These are phyloP conservation scores for Macrotrachela quadricornifera DNA, from an alignment of 1,140 invertebrate genomes.

Conservation along the genomic window DNA sequence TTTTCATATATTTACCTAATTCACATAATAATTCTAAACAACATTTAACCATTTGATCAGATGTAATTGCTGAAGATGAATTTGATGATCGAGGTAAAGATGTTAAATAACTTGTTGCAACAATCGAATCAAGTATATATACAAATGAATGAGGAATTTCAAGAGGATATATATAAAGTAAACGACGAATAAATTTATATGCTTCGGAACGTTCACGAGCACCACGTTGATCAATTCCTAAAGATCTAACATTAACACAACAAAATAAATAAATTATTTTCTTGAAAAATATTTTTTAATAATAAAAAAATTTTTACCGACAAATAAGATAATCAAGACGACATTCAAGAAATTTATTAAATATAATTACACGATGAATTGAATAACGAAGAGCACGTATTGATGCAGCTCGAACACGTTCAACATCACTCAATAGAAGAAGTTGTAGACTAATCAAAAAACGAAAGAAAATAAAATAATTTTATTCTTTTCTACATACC, in stretches of 20 bases:
- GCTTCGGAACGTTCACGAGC: slow-evolving; percentile 71
- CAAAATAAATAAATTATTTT: too few relatives aligned
- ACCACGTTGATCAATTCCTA: slow-evolving; percentile 58
- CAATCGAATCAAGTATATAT: slow-evolving; percentile 54
- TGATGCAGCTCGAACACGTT: slow-evolving; percentile 63
- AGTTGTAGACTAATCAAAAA: slow-evolving; percentile 46
- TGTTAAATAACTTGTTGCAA: too few relatives aligned
- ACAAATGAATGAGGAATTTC: slow-evolving; percentile 43
- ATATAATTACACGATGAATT: slow-evolving; percentile 49
- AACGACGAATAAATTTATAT: slow-evolving; percentile 51
- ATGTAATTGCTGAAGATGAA: slow-evolving; percentile 11
- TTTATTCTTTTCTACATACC: too few relatives aligned
- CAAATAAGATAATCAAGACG: slow-evolving; percentile 57
- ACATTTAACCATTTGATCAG: slow-evolving; percentile 52
- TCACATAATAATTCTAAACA: slow-evolving; percentile 65
- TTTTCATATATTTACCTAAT: slow-evolving; percentile 36
- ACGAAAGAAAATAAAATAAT: too few relatives aligned
- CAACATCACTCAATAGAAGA: slow-evolving; percentile 56
- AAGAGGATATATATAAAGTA: slow-evolving; percentile 42
- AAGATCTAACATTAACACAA: slow-evolving; percentile 17
- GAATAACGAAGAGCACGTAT: slow-evolving; percentile 62
- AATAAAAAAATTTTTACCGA: too few relatives aligned
- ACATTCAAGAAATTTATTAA: slow-evolving; percentile 50
- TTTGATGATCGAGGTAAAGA: too few relatives aligned
- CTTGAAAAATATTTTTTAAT: too few relatives aligned